phyloP scores from a whole-genome alignment of 2,797 vertebrate genomes.

The Silurus lanzhouensis region DNA sequence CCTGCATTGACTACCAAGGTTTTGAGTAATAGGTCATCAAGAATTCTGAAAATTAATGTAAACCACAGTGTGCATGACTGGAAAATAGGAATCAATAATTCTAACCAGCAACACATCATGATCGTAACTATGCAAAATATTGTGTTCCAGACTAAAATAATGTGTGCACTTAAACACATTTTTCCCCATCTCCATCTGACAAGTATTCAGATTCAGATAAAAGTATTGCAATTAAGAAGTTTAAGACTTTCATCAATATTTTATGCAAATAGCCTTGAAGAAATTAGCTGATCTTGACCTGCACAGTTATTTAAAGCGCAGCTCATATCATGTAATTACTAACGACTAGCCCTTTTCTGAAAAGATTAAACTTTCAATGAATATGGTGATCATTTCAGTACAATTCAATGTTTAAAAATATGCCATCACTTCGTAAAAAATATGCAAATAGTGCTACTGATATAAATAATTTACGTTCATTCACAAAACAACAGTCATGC shows the following conservation, averaged over 20 bases:
- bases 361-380: constrained; percentile 22
- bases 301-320: constrained; percentile 24
- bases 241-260: constrained; percentile 1
- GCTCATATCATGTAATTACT: constrained; percentile 19
- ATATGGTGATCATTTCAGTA: neutral
- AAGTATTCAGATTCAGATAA: too few relatives aligned
- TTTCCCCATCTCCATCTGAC: neutral
- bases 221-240: neutral
- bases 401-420: neutral
- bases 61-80: neutral
- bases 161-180: neutral
- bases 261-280: constrained; percentile 7
- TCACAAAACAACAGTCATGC: constrained; percentile 20
- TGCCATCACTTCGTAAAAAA: neutral
- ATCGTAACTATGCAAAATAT: neutral
- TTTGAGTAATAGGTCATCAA: neutral
- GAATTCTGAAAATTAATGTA: neutral
- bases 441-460: neutral
- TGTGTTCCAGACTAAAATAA: neutral
- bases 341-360: neutral
- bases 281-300: constrained; percentile 24
- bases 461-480: constrained; percentile 5
- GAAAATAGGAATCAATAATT: constrained; percentile 18
- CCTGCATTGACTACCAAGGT: neutral
- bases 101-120: neutral